A percentile compares a stretch with the other conserved stretches of the same genome.
Evolutionary conservation across 2,113 vertebrate genomes (phyloP).

Genomic region (Plectropomus leopardus): DNA sequence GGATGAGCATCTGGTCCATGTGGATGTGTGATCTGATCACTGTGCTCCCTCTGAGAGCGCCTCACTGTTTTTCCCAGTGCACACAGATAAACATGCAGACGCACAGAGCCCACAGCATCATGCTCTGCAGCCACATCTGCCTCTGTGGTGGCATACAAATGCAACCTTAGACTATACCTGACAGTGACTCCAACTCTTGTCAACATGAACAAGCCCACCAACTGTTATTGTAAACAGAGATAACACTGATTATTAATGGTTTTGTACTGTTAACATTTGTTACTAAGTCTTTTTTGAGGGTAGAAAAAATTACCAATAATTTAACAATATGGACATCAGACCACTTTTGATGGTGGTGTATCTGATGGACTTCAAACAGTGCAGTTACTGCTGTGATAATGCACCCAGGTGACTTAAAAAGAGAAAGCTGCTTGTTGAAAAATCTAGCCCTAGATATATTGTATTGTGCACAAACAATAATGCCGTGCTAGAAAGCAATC

Average conservation of each 20-base stretch:
- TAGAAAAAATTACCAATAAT: not conserved
- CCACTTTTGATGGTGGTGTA: not conserved
- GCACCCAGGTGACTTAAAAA: not conserved
- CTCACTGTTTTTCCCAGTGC: conserved; percentile 40
- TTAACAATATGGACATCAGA: not conserved
- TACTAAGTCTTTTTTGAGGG: conserved; percentile 2
- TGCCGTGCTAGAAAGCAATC: not conserved
- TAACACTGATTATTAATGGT: not conserved
- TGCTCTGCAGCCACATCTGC: conserved; percentile 19
- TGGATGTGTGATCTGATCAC: conserved; percentile 65
- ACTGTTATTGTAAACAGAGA: not conserved
- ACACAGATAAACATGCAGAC: conserved; percentile 51
- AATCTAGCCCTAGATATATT: not conserved
- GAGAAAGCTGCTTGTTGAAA: not conserved
- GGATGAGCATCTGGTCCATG: conserved; percentile 81
- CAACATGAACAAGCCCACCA: not conserved
- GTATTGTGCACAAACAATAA: not conserved
- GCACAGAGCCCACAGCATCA: conserved; percentile 14
- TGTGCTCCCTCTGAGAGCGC: conserved; percentile 37
- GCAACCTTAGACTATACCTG: not conserved
- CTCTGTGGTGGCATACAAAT: not conserved
- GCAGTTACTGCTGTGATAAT: not conserved
- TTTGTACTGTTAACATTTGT: not conserved
- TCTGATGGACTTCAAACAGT: not conserved
- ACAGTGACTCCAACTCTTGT: not conserved